A percentile compares a stretch with the other conserved stretches of the same genome.
Conservation (phyloP, 2,797 vertebrate species). For the Stomatorhinus walkeri region DNA sequence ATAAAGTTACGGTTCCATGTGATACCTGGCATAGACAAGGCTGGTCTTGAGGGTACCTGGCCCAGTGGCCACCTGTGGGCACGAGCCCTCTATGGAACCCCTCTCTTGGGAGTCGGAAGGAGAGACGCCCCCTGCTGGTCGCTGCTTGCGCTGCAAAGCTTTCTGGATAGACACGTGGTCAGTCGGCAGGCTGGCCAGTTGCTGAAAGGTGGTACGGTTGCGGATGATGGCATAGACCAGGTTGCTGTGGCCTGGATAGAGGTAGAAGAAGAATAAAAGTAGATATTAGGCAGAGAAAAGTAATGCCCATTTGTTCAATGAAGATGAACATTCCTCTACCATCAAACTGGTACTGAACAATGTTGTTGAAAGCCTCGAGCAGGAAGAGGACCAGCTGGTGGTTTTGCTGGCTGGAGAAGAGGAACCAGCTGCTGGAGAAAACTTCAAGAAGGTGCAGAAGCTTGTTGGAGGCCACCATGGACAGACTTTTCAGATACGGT, state of each 20-base stretch:
- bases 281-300: background rate
- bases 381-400: constrained; percentile 96
- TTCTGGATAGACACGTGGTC: constrained; percentile 81
- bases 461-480: constrained; percentile 97
- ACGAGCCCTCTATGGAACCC: constrained; percentile 88
- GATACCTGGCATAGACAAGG: constrained; percentile 82
- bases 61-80: constrained; percentile 83
- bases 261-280: background rate
- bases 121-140: constrained; percentile 74
- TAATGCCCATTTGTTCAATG: background rate
- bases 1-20: background rate
- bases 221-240: constrained; percentile 97
- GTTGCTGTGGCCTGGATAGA: constrained; percentile 67
- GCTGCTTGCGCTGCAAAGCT: constrained; percentile 81
- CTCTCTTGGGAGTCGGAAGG: constrained; percentile 88
- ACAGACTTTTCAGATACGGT: constrained; percentile 93
- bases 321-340: constrained; percentile 57
- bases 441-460: constrained; percentile 92
- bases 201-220: constrained; percentile 90
- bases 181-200: constrained; percentile 85
- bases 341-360: constrained; percentile 98
- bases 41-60: constrained; percentile 88
- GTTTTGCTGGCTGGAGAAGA: constrained; percentile 87
- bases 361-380: constrained; percentile 95
- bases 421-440: constrained; percentile 94